Evolutionary conservation across 2,888 invertebrate species (phyloP).

Genomic region (Polydrusus pterygomalis): DNA sequence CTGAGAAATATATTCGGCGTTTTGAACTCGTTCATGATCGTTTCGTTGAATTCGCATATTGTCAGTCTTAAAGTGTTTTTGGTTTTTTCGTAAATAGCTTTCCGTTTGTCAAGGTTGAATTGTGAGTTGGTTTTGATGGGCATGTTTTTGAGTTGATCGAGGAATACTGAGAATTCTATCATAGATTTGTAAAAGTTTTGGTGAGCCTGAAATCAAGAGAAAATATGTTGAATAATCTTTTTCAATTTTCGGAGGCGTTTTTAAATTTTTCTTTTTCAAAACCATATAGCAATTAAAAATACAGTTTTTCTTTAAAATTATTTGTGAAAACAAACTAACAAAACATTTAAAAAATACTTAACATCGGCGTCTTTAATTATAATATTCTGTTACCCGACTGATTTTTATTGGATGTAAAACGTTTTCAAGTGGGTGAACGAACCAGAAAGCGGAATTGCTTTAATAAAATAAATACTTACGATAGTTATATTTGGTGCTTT

Average conservation of each 20-base stretch:
- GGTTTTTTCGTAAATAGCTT: conserved; percentile 71
- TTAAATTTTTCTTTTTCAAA: no score
- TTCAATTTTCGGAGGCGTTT: no score
- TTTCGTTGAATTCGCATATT: conserved; percentile 77
- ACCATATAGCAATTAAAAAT: no score
- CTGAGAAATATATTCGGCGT: conserved; percentile 69
- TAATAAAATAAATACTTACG: no score
- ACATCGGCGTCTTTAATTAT: no score
- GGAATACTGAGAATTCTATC: conserved; percentile 73
- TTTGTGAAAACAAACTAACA: no score
- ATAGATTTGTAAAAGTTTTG: conserved; percentile 76
- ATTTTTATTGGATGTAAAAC: no score
- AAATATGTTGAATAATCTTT: neutral
- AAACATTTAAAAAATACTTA: no score
- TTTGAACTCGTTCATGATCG: conserved; percentile 72
- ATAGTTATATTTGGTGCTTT: conserved; percentile 44
- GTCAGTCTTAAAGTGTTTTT: conserved; percentile 72
- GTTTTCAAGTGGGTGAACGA: no score
- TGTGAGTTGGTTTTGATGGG: conserved; percentile 69
- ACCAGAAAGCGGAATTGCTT: no score
- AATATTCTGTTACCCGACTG: no score
- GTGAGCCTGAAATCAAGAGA: conserved; percentile 72
- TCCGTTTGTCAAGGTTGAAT: conserved; percentile 67
- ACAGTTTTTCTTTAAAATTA: no score
- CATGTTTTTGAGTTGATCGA: conserved; percentile 70